Conservation (phyloP, 2,888 invertebrate species). For the Habroteleia sp. region DNA sequence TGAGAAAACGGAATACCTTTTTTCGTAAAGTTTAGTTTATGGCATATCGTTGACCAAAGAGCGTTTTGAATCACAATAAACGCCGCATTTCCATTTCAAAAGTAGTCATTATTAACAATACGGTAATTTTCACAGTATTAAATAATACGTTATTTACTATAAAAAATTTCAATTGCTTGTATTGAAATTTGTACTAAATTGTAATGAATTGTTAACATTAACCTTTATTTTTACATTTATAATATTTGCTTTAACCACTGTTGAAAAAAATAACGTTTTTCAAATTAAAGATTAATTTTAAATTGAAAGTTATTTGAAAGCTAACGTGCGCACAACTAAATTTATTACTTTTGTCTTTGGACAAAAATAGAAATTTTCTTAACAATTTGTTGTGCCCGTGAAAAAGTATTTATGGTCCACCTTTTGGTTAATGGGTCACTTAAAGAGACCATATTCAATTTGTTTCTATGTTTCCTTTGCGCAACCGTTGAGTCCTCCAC, state of each 20-base stretch:
- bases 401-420: not conserved
- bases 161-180: too few species aligned
- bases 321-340: too few species aligned
- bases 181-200: constrained; percentile 27
- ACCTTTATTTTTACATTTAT: too few species aligned
- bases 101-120: constrained; percentile 34
- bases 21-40: constrained; percentile 44
- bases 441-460: constrained; percentile 14
- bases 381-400: too few species aligned
- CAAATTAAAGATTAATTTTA: too few species aligned
- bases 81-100: constrained; percentile 47
- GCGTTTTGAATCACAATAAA: constrained; percentile 55
- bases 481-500: too few species aligned
- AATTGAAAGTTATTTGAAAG: too few species aligned
- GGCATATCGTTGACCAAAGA: constrained; percentile 27
- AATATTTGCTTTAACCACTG: too few species aligned
- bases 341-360: too few species aligned
- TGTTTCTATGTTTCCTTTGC: constrained; percentile 10
- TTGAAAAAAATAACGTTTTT: too few species aligned
- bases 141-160: too few species aligned
- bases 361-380: too few species aligned
- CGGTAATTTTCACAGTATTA: constrained; percentile 28
- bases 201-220: constrained; percentile 46
- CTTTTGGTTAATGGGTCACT: constrained; percentile 9
- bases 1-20: constrained; percentile 41